A percentile compares a stretch with the other conserved stretches of the same genome.
These are phyloP conservation scores for Kryphioiulus occultus DNA, from an alignment of 2,888 invertebrate species.

Conservation along the genomic window DNA sequence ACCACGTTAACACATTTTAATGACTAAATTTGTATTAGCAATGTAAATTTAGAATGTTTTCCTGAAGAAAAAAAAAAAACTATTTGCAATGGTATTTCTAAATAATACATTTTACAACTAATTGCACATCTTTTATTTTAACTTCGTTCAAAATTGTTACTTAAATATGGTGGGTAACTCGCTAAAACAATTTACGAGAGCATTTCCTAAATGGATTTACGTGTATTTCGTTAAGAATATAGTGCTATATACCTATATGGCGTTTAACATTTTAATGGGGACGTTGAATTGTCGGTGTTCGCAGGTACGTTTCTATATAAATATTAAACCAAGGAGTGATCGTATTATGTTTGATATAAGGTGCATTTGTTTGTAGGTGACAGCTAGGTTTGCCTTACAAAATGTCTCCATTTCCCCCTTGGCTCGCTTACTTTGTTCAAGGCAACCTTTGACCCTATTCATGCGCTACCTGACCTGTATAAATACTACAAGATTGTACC, in stretches of 20 bases:
- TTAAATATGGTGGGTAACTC: too few relatives aligned
- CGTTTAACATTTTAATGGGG: neutral
- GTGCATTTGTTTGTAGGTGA: constrained; percentile 24
- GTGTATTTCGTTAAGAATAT: too few relatives aligned
- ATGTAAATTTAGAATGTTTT: too few relatives aligned
- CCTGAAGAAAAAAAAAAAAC: too few relatives aligned
- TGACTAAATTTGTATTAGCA: too few relatives aligned
- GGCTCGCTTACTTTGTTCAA: constrained; percentile 8
- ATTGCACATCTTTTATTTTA: too few relatives aligned
- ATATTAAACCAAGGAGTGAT: constrained; percentile 17
- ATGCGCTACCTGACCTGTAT: constrained; percentile 7
- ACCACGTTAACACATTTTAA: too few relatives aligned
- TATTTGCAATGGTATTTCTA: too few relatives aligned
- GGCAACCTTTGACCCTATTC: neutral
- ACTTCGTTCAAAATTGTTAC: too few relatives aligned
- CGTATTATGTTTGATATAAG: neutral
- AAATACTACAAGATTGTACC: neutral
- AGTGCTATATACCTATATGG: neutral
- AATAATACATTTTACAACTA: too few relatives aligned
- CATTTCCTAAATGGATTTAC: too few relatives aligned
- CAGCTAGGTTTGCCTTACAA: neutral
- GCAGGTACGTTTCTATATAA: neutral
- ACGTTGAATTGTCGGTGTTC: neutral
- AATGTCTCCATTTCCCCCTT: constrained; percentile 29
- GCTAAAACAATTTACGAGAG: too few relatives aligned